Base-by-base conservation (phyloP, 2,113 vertebrate species). In the Sorex araneus region DNA sequence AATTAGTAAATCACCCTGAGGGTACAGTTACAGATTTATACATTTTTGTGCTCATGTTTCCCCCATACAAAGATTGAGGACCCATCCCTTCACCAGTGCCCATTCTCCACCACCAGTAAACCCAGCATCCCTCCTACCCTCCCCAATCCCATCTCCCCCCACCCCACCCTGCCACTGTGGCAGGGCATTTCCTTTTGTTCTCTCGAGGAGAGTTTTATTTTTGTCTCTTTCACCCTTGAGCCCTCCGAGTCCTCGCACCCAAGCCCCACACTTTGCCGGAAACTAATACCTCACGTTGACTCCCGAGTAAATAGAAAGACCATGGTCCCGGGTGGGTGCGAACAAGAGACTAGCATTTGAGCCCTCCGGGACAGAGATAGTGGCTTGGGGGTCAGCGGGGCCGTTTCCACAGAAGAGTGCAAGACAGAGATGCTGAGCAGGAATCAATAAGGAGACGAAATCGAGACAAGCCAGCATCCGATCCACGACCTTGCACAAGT, bases 321-420 rank as follows among this genome's bases (percentile, higher is more conserved):
- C 90, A 74, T 95, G 85, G 84, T 21, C 6, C 78, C 43, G 28
- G 28, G 47, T 50, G 13, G 77, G 75, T 95, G 64, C 47, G 84
- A 84, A 91, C 3, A 43, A 60, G 2, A 74, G 32, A 30, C 75
- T 76, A 81, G 47, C 85, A 85, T 84, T 43, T 76, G 69, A 85
- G 40, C 93, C 54, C 78, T 77, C 50, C 16, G 16, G 54, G 66
- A 69, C 43, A 86, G 43, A 84, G 82, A 93, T 32, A 12, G 36
- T 30, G 66, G 60, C 64, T 77, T 70, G 87, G 75, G 71, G 71
- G 64, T 81, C 70, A 47, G 43, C 8, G 32, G n/a, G 40, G 43
- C 45, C 50, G 64, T 91, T 92, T 87, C 92, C 74, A 85, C 87
- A 73, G 67, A 69, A 64, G 12, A 28, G 8, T 13, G 8, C 67